These are phyloP conservation scores for Lagria hirta DNA, from an alignment of 2,888 invertebrate species.

Conservation along the genomic window DNA sequence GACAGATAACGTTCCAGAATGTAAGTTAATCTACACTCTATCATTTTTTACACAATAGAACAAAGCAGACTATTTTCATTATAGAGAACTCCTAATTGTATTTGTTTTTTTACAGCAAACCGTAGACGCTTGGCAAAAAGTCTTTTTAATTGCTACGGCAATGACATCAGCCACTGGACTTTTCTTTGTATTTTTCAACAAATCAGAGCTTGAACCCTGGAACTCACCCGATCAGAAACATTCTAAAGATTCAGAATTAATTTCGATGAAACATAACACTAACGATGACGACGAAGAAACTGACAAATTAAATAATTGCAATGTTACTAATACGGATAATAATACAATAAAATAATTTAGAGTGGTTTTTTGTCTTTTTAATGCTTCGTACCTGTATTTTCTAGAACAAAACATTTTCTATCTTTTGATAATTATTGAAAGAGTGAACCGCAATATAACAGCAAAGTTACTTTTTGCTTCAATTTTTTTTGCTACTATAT, in stretches of 20 bases:
- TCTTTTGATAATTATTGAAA: no score
- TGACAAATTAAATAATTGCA: no score
- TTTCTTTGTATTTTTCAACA: constrained; percentile 58
- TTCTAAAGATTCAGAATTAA: constrained; percentile 21
- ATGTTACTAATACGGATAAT: no score
- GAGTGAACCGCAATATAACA: no score
- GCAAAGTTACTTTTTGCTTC: no score
- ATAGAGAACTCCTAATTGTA: neutral
- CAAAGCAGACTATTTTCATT: constrained; percentile 4
- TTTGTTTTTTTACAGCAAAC: constrained; percentile 58
- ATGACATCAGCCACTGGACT: constrained; percentile 58
- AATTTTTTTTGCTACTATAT: no score
- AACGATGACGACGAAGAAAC: constrained; percentile 28
- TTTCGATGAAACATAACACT: constrained; percentile 31
- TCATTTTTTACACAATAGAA: constrained; percentile 1
- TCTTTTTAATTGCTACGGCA: constrained; percentile 59
- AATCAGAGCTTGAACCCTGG: constrained; percentile 63
- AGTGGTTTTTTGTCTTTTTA: no score
- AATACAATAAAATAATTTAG: no score
- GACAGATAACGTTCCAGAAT: constrained; percentile 62
- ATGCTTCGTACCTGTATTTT: no score
- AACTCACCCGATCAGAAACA: constrained; percentile 50
- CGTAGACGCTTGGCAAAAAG: constrained; percentile 62
- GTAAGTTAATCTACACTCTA: constrained; percentile 54
- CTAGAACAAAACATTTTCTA: no score